phyloP scores from a whole-genome alignment of 1,140 invertebrate genomes.

The Eurosta solidaginis region DNA sequence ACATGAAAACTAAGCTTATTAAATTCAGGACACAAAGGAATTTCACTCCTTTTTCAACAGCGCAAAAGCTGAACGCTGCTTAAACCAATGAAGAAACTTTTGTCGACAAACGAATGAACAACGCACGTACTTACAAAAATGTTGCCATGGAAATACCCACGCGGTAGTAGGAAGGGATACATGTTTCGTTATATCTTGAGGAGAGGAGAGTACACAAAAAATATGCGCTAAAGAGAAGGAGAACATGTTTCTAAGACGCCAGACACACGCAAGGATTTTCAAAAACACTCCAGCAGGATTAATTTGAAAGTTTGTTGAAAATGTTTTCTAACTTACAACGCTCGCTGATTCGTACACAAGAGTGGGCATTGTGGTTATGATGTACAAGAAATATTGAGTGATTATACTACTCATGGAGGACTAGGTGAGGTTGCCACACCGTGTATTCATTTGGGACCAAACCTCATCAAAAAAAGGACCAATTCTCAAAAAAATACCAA shows the following conservation, averaged over 20 bases:
- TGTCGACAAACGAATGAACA: neutral
- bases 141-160: neutral
- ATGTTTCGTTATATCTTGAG: neutral
- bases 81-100: neutral
- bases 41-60: neutral
- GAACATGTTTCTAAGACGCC: slow-evolving; percentile 6
- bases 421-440: too few species aligned
- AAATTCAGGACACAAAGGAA: slow-evolving; percentile 25
- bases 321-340: neutral
- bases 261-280: slow-evolving; percentile 23
- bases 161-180: neutral
- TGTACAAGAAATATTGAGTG: too few species aligned
- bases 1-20: slow-evolving; percentile 23
- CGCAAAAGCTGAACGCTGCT: neutral
- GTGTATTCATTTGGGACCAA: too few species aligned
- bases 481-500: too few species aligned
- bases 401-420: too few species aligned
- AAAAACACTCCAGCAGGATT: slow-evolving; percentile 22
- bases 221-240: neutral
- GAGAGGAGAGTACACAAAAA: neutral
- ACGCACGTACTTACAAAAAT: neutral
- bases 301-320: slow-evolving; percentile 25
- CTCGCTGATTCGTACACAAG: too few species aligned
- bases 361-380: too few species aligned
- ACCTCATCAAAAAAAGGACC: too few species aligned